Percentiles rank a stretch among this genome's conserved stretches.
Conservation (phyloP, 2,113 vertebrate genomes). For the Pao palembangensis region DNA sequence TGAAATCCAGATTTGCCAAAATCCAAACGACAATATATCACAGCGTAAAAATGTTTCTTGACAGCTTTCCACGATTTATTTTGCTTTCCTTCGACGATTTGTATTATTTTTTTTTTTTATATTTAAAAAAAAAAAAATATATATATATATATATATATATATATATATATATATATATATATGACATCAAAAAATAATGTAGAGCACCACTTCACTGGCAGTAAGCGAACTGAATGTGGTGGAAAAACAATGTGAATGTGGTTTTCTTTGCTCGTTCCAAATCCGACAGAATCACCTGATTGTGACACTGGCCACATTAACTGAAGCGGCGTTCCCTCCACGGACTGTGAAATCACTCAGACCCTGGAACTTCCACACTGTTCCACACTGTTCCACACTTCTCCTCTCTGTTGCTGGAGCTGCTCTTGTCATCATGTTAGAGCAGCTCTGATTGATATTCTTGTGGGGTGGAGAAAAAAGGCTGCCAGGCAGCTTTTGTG, state of each 20-base stretch:
- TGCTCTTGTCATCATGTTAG: constrained; percentile 58
- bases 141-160: too few species aligned
- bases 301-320: constrained; percentile 15
- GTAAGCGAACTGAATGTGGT: not conserved
- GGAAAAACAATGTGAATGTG: too few species aligned
- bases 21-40: constrained; percentile 43
- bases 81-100: too few species aligned
- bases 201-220: not conserved
- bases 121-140: constrained; percentile 14
- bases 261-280: not conserved
- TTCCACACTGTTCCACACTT: too few species aligned
- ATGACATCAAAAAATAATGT: constrained; percentile 18
- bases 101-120: constrained; percentile 12
- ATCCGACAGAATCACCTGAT: constrained; percentile 4
- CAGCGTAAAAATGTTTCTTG: constrained; percentile 34
- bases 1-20: constrained; percentile 41
- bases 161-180: not conserved
- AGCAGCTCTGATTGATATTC: constrained; percentile 62
- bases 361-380: constrained; percentile 46
- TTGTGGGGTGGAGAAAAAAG: constrained; percentile 19
- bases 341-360: constrained; percentile 50
- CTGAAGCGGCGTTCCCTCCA: constrained; percentile 19
- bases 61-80: constrained; percentile 41
- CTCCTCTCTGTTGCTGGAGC: constrained; percentile 55
- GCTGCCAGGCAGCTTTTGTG: constrained; percentile 50